Conservation (phyloP, 2,797 vertebrate genomes). For the Neomorphus geoffroyi region DNA sequence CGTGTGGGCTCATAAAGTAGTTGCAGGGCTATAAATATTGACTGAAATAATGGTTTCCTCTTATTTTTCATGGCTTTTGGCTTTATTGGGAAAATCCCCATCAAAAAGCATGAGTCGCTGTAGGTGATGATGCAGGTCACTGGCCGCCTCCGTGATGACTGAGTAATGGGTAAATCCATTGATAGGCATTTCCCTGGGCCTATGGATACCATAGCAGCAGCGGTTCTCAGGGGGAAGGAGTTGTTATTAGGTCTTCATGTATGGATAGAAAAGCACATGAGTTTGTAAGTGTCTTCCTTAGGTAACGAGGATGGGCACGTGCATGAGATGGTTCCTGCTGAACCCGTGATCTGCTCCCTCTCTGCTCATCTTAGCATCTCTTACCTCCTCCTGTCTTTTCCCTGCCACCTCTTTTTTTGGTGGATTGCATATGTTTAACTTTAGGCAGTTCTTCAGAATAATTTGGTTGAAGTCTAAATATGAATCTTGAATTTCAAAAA, state of each 20-base stretch:
- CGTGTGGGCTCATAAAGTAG: neutral
- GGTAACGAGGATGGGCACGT: rapidly evolving
- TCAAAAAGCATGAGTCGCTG: neutral
- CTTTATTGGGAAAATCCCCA: neutral
- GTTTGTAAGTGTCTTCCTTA: neutral
- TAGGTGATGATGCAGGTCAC: neutral
- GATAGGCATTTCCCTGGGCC: neutral
- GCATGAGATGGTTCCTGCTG: neutral
- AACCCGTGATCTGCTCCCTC: neutral
- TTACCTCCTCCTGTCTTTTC: neutral
- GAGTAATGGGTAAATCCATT: neutral
- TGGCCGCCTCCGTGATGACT: neutral
- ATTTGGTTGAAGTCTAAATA: neutral
- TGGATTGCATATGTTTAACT: neutral
- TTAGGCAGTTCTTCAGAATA: conserved; percentile 24
- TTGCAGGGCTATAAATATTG: neutral
- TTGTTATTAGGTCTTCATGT: neutral
- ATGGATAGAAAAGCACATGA: neutral
- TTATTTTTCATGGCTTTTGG: neutral
- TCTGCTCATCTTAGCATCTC: neutral
- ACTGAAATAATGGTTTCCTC: neutral
- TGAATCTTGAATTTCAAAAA: neutral
- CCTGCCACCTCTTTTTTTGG: neutral
- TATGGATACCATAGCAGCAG: rapidly evolving
- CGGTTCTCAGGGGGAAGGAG: neutral